Conservation (phyloP, 92 coral and sea anemone genomes). For the Zoanthus solanderi region DNA sequence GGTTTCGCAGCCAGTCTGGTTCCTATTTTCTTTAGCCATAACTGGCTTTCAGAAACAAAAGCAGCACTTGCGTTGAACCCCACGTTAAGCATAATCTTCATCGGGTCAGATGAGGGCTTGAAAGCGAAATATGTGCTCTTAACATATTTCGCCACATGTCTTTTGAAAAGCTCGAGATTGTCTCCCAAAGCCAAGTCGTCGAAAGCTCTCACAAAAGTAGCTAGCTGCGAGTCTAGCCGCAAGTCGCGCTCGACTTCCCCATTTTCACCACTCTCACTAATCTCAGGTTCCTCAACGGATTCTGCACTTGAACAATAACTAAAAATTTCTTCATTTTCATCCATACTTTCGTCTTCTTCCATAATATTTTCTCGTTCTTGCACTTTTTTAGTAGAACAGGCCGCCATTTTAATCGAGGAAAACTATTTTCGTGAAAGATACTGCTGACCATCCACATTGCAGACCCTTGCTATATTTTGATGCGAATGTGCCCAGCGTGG, state of each 20-base stretch:
- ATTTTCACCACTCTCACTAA: conserved; percentile 19
- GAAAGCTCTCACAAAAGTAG: conserved; percentile 63
- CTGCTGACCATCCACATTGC: conserved; percentile 52
- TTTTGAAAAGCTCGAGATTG: conserved; percentile 55
- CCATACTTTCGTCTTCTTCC: conserved; percentile 31
- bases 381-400: conserved; percentile 23
- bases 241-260: conserved; percentile 13
- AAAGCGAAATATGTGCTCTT: conserved; percentile 52
- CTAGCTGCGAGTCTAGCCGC: conserved; percentile 58
- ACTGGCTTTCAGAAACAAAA: conserved; percentile 60
- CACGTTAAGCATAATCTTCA: conserved; percentile 59
- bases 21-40: conserved; percentile 66
- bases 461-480: conserved; percentile 60
- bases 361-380: conserved; percentile 37
- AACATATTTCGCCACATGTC: conserved; percentile 40
- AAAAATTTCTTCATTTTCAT: conserved; percentile 15
- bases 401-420: conserved; percentile 49
- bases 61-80: conserved; percentile 61
- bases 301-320: conserved; percentile 40
- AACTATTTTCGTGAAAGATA: conserved; percentile 17
- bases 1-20: conserved; percentile 58
- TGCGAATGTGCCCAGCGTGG: conserved; percentile 51
- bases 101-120: conserved; percentile 64
- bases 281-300: conserved; percentile 14
- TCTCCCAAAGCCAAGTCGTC: conserved; percentile 62